These are phyloP conservation scores for Helostoma temminkii DNA, from an alignment of 2,797 vertebrate genomes.

Conservation along the genomic window DNA sequence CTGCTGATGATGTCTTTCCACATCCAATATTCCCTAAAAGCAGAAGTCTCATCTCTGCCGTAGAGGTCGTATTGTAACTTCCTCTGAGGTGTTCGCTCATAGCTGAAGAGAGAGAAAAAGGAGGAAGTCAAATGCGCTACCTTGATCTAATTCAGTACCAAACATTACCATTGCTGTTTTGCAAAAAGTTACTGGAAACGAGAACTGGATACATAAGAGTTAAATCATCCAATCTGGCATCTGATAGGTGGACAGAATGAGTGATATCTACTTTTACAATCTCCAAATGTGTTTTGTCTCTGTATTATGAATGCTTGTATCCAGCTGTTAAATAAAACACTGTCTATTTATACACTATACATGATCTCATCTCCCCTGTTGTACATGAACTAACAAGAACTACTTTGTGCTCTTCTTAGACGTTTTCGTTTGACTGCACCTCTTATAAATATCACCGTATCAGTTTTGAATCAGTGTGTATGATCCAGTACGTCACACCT, in stretches of 20 bases:
- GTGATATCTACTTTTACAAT: too few species aligned
- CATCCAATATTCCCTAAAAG: slow-evolving; percentile 86
- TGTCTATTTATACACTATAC: not conserved
- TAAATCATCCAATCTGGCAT: not conserved
- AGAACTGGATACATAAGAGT: not conserved
- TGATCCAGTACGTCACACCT: slow-evolving; percentile 47
- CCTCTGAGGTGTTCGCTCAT: slow-evolving; percentile 57
- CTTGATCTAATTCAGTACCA: not conserved
- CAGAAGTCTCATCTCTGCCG: slow-evolving; percentile 76
- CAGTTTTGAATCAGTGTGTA: not conserved
- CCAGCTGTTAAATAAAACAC: not conserved
- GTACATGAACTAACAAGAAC: slow-evolving; percentile 23
- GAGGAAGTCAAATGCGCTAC: slow-evolving; percentile 3
- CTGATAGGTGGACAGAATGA: not conserved
- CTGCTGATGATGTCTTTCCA: slow-evolving; percentile 82
- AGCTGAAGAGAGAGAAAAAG: slow-evolving; percentile 41
- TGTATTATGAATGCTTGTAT: not conserved
- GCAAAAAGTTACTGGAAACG: not conserved
- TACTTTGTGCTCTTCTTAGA: not conserved
- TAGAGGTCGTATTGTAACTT: not conserved
- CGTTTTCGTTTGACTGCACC: slow-evolving; percentile 4
- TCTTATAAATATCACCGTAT: not conserved
- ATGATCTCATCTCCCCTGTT: not conserved
- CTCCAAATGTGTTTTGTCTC: not conserved
- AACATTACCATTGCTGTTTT: not conserved